These are phyloP conservation scores for Danio jaintianensis DNA, from an alignment of 2,797 vertebrate species.

Conservation along the genomic window DNA sequence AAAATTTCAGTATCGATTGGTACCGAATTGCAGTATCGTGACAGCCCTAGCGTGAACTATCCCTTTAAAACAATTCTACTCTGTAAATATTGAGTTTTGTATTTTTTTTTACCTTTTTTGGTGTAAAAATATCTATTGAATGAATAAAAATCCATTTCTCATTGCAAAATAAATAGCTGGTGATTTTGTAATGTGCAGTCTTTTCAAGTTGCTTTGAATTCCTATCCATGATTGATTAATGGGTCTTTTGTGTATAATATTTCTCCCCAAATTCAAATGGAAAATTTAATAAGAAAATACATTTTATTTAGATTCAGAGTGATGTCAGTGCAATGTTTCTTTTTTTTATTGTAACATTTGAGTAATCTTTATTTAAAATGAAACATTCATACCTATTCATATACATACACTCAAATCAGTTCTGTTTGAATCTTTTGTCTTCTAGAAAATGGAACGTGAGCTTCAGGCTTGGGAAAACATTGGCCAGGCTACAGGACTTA, in stretches of 20 bases:
- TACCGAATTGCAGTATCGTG: too few species aligned
- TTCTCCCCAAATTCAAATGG: background rate
- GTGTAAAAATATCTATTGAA: background rate
- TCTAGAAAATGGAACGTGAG: slow-evolving; percentile 74
- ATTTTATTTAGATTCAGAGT: background rate
- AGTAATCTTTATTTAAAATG: too few species aligned
- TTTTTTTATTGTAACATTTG: too few species aligned
- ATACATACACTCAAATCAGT: too few species aligned
- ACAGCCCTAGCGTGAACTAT: too few species aligned
- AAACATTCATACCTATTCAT: too few species aligned
- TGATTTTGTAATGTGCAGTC: background rate
- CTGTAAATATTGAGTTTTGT: background rate
- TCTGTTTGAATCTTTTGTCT: background rate
- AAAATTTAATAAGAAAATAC: background rate
- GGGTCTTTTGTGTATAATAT: background rate
- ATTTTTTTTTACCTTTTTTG: background rate
- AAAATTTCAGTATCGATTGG: too few species aligned
- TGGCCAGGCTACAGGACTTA: slow-evolving; percentile 87
- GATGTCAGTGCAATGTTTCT: too few species aligned
- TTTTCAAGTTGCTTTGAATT: background rate
- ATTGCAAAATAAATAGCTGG: too few species aligned
- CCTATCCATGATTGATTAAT: background rate
- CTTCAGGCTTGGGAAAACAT: slow-evolving; percentile 90
- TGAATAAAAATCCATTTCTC: background rate
- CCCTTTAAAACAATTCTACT: background rate